phyloP scores from a whole-genome alignment of 2,888 invertebrate species.

The Cremastinae sp. region DNA sequence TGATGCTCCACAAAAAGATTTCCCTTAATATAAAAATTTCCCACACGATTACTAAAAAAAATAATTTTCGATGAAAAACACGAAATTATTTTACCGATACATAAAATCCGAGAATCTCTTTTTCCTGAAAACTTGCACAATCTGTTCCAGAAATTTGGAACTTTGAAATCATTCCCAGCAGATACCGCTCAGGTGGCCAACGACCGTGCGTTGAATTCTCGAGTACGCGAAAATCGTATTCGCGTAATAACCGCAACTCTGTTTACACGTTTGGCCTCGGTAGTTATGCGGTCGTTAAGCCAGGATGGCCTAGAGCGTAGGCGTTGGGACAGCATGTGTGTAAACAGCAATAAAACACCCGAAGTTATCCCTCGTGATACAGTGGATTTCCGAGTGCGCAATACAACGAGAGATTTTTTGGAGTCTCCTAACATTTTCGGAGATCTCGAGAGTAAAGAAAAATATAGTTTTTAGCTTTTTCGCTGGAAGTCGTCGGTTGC shows the following conservation, averaged over 20 bases:
- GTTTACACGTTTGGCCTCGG: slow-evolving; percentile 72
- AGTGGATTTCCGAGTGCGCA: slow-evolving; percentile 4
- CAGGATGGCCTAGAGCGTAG: slow-evolving; percentile 64
- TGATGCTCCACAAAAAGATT: too few relatives aligned
- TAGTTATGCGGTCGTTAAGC: slow-evolving; percentile 67
- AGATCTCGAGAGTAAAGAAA: too few relatives aligned
- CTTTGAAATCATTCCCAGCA: background rate
- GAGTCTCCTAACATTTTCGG: too few relatives aligned
- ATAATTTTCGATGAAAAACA: too few relatives aligned
- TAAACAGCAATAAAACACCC: slow-evolving; percentile 76
- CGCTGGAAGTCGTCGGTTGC: too few relatives aligned
- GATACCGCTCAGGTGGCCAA: slow-evolving; percentile 17
- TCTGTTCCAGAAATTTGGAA: background rate
- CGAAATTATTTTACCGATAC: too few relatives aligned
- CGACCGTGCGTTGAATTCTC: background rate
- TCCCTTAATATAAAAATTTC: too few relatives aligned
- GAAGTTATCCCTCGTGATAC: slow-evolving; percentile 39
- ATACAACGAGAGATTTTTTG: too few relatives aligned
- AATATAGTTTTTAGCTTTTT: too few relatives aligned
- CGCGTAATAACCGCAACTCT: slow-evolving; percentile 75
- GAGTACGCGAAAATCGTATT: slow-evolving; percentile 52
- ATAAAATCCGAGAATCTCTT: too few relatives aligned
- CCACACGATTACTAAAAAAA: too few relatives aligned
- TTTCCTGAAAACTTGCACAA: slow-evolving; percentile 52
- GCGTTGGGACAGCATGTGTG: slow-evolving; percentile 75